Percentiles rank a stretch among this genome's conserved stretches.
Evolutionary conservation across 2,888 invertebrate genomes (phyloP).

Genomic region (Lasioglossum lativentre): DNA sequence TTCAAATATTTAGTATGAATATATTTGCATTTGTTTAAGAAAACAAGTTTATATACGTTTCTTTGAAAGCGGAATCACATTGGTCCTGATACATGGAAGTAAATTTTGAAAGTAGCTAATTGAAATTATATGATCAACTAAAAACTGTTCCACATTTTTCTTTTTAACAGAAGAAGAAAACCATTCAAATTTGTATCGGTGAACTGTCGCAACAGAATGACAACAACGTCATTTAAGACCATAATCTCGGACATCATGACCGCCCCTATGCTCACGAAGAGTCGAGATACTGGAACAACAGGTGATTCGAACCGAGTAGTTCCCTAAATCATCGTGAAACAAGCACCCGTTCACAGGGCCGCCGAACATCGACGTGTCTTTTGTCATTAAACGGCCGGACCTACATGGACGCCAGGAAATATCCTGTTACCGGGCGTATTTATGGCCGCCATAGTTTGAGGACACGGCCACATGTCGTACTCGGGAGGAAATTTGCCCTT

Average conservation of each 20-base stretch:
- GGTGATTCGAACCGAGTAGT: neutral
- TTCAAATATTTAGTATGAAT: too few species aligned
- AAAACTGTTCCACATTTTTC: neutral
- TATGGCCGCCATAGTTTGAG: constrained; percentile 67
- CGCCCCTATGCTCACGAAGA: neutral
- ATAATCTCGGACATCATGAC: neutral
- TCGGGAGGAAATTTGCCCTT: constrained; percentile 57
- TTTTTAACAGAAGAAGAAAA: neutral
- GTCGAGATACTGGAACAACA: neutral
- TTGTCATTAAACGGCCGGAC: constrained; percentile 65
- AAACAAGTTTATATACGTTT: too few species aligned
- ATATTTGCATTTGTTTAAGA: too few species aligned
- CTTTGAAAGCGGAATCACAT: too few species aligned
- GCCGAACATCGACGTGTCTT: constrained; percentile 66
- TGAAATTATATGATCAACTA: too few species aligned
- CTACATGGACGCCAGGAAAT: constrained; percentile 72
- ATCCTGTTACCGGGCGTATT: constrained; percentile 77
- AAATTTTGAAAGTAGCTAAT: too few species aligned
- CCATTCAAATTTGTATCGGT: neutral
- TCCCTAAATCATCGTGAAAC: constrained; percentile 41
- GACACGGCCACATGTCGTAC: constrained; percentile 73
- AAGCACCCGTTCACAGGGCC: constrained; percentile 25
- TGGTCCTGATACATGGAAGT: too few species aligned
- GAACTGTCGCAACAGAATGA: too few species aligned
- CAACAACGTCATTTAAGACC: neutral